phyloP scores from a whole-genome alignment of 1,140 invertebrate genomes.

The Brachionus plicatilis region DNA sequence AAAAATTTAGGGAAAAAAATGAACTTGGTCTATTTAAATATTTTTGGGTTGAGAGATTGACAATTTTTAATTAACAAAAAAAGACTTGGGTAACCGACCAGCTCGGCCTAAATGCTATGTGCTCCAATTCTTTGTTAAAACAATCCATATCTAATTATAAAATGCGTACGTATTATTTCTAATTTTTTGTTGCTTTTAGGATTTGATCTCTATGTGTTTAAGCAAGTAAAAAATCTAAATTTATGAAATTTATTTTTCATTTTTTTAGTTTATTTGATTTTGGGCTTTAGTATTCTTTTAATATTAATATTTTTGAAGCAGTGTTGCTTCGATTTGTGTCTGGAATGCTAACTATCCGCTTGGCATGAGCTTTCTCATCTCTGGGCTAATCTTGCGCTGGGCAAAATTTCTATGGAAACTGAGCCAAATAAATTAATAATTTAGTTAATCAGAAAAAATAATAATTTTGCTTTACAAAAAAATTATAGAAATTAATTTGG shows the following conservation, averaged over 20 bases:
- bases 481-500: not conserved
- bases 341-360: not conserved
- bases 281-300: not conserved
- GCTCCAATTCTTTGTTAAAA: not conserved
- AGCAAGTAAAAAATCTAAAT: constrained; percentile 19
- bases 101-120: not conserved
- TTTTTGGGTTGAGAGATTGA: not conserved
- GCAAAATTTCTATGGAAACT: not conserved
- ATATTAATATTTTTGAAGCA: not conserved
- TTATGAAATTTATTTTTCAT: constrained; percentile 23
- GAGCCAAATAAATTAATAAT: not conserved
- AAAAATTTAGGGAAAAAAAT: not conserved
- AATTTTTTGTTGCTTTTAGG: not conserved
- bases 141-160: not conserved
- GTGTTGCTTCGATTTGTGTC: not conserved
- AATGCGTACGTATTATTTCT: constrained; percentile 4
- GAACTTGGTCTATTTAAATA: not conserved
- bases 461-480: not conserved
- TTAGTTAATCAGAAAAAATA: not conserved
- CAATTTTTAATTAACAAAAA: not conserved
- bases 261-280: not conserved
- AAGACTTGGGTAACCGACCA: not conserved
- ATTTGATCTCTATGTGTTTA: constrained; percentile 9
- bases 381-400: not conserved
- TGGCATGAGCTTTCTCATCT: not conserved